A percentile compares a stretch with the other conserved stretches of the same genome.
Conservation (phyloP, 2,797 vertebrate genomes). For the Melanotaenia trifasciata region DNA sequence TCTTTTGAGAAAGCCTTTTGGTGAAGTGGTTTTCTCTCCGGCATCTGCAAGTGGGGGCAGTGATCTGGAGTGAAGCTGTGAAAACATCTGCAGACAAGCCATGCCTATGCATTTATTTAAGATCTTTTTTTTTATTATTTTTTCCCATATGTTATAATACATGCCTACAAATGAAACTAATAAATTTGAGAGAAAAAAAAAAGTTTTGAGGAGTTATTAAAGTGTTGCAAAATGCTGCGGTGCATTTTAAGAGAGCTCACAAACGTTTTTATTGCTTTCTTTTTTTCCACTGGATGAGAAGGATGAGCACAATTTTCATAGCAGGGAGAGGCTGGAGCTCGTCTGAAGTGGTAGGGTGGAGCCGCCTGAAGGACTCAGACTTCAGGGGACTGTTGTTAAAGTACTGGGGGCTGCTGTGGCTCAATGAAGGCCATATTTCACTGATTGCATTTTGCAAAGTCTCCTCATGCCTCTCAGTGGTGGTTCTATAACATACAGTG, state of each 20-base stretch:
- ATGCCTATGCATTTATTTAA: not conserved
- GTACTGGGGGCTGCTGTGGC: slow-evolving; percentile 2
- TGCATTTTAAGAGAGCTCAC: slow-evolving; percentile 24
- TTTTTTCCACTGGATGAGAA: slow-evolving; percentile 45
- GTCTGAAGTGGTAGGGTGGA: slow-evolving; percentile 78
- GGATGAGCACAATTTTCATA: slow-evolving; percentile 57
- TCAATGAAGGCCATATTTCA: slow-evolving; percentile 4
- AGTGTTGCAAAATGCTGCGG: slow-evolving; percentile 1
- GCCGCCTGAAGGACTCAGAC: slow-evolving; percentile 52
- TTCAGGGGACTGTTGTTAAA: slow-evolving; percentile 29
- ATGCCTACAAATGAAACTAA: not conserved
- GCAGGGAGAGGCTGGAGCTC: slow-evolving; percentile 62
- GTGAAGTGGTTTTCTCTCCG: not conserved
- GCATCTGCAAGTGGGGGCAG: not conserved
- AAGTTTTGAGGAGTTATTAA: slow-evolving; percentile 5
- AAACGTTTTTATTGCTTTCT: not conserved
- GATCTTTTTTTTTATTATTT: too few relatives aligned
- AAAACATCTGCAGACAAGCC: not conserved
- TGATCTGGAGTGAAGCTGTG: slow-evolving; percentile 14
- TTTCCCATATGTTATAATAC: not conserved
- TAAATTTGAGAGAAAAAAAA: not conserved
- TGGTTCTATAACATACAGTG: not conserved
- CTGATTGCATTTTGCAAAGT: slow-evolving; percentile 5
- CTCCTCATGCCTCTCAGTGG: not conserved
- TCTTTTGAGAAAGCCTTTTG: not conserved